A percentile compares a stretch with the other conserved stretches of the same genome.
Conservation (phyloP, 2,113 vertebrate species). For the Dryoscopus gambensis region DNA sequence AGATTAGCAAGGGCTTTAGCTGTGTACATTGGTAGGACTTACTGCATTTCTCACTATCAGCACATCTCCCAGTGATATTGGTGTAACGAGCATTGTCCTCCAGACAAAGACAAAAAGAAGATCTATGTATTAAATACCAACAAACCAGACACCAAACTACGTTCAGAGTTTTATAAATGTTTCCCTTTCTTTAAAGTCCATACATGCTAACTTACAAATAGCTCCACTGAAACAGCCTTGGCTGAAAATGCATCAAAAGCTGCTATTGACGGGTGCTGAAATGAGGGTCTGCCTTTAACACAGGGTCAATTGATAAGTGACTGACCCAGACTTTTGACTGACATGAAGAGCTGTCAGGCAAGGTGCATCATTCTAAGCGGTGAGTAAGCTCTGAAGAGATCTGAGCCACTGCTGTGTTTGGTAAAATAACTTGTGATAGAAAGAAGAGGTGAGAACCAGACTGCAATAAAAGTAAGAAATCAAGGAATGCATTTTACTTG, state of each 20-base stretch:
- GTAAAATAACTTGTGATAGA: not conserved
- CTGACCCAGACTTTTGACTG: slow-evolving; percentile 75
- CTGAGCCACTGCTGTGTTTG: not conserved
- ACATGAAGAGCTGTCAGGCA: slow-evolving; percentile 72
- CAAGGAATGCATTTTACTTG: not conserved
- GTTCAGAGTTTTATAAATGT: not conserved
- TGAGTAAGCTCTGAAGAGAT: slow-evolving; percentile 2
- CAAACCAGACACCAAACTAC: not conserved
- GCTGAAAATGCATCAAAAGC: slow-evolving; percentile 67
- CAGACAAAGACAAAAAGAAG: not conserved
- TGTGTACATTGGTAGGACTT: not conserved
- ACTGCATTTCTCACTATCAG: not conserved
- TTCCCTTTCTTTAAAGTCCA: slow-evolving; percentile 41
- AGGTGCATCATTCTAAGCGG: slow-evolving; percentile 23
- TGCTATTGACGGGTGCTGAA: slow-evolving; percentile 75
- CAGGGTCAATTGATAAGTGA: slow-evolving; percentile 79
- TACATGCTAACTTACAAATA: slow-evolving; percentile 19
- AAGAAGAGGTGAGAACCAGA: not conserved
- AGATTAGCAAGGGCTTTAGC: slow-evolving; percentile 37
- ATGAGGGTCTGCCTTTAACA: slow-evolving; percentile 75
- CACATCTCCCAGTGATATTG: not conserved
- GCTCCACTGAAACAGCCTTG: not conserved
- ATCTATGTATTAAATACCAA: not conserved
- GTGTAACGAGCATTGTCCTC: not conserved
- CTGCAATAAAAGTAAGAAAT: not conserved